Evolutionary conservation across 2,113 vertebrate genomes (phyloP).

Genomic region (pig (Sus scrofa)): T2T-Sscrofa CM000827.6:88662501-88663000

Average conservation of each 20-base stretch:
- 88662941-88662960: too few relatives aligned
- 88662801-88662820: not conserved
- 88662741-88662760: not conserved
- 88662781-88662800: not conserved
- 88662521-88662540: not conserved
- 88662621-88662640: not conserved
- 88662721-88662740: not conserved
- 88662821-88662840: not conserved
- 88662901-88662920: too few relatives aligned
- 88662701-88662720: not conserved
- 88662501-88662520: not conserved
- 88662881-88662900: too few relatives aligned
- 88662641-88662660: not conserved
- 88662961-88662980: too few relatives aligned
- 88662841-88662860: too few relatives aligned
- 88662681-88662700: not conserved
- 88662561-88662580: not conserved
- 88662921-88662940: too few relatives aligned
- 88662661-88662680: not conserved
- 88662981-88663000: too few relatives aligned
- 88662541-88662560: not conserved
- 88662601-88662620: not conserved
- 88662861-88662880: too few relatives aligned
- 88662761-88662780: not conserved
- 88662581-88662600: not conserved